These are phyloP conservation scores for Deilephila porcellus DNA, from an alignment of 2,888 invertebrate genomes.

Conservation along the genomic window DNA sequence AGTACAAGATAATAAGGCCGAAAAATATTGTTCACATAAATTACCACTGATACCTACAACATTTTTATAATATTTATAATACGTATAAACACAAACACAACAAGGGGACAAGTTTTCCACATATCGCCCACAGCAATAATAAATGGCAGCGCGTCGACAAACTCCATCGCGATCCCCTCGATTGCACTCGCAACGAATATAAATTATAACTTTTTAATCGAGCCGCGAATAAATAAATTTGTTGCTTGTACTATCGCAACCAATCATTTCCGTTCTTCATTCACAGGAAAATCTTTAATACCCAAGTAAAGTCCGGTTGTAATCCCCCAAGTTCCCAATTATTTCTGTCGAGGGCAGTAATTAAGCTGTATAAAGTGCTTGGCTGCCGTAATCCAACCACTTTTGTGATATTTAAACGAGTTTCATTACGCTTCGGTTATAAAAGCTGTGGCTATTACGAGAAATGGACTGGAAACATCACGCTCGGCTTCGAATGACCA, in stretches of 20 bases:
- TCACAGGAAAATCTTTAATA: constrained; percentile 58
- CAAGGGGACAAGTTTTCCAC: not conserved
- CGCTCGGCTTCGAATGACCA: constrained; percentile 75
- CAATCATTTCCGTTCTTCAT: constrained; percentile 30
- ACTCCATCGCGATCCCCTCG: not conserved
- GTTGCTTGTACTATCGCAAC: constrained; percentile 23
- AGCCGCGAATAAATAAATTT: constrained; percentile 1
- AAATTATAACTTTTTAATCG: constrained; percentile 24
- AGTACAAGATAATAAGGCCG: too few relatives aligned
- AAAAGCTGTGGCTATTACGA: constrained; percentile 79
- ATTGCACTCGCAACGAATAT: not conserved
- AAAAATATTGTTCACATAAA: too few relatives aligned
- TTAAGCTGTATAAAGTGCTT: constrained; percentile 81
- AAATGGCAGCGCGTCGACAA: not conserved
- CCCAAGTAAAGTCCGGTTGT: constrained; percentile 68
- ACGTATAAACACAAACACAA: not conserved
- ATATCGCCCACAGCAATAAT: not conserved
- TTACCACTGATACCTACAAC: too few relatives aligned
- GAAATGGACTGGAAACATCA: constrained; percentile 81
- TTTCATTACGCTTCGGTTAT: constrained; percentile 82
- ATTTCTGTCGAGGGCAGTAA: constrained; percentile 80
- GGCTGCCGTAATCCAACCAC: constrained; percentile 78
- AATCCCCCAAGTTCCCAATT: constrained; percentile 80
- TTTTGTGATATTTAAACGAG: constrained; percentile 83
- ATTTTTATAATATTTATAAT: not conserved